Conservation (phyloP, 2,888 invertebrate genomes). For the Mythimna loreyi region DNA sequence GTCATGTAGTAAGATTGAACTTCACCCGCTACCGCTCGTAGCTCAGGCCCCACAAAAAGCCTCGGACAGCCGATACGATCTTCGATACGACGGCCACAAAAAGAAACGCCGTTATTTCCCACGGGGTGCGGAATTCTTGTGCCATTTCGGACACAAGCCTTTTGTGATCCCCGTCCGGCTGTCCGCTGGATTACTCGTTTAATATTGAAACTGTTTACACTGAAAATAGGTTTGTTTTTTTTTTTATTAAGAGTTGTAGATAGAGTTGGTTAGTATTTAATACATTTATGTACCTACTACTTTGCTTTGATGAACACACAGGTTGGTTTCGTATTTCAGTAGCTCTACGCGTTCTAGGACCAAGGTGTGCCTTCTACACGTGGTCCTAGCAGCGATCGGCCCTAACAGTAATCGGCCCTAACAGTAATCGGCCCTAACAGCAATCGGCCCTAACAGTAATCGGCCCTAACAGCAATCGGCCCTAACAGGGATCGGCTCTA, state of each 20-base stretch:
- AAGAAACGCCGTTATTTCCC: conserved; percentile 88
- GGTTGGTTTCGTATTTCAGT: too few relatives aligned
- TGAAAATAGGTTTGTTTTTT: conserved; percentile 32
- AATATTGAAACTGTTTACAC: conserved; percentile 68
- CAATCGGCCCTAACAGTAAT: too few relatives aligned
- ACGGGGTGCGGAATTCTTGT: conserved; percentile 82
- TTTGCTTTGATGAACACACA: background rate
- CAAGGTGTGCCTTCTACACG: too few relatives aligned
- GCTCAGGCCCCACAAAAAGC: conserved; percentile 53
- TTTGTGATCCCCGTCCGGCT: conserved; percentile 63
- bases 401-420: too few relatives aligned
- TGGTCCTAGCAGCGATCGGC: too few relatives aligned
- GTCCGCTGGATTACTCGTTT: conserved; percentile 68
- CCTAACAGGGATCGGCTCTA: too few relatives aligned
- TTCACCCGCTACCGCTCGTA: conserved; percentile 36
- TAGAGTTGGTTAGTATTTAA: background rate
- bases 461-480: too few relatives aligned
- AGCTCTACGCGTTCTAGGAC: too few relatives aligned
- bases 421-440: too few relatives aligned
- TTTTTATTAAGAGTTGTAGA: conserved; percentile 8
- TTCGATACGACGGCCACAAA: conserved; percentile 80
- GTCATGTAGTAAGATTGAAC: too few relatives aligned
- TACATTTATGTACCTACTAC: background rate
- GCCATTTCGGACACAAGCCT: conserved; percentile 70
- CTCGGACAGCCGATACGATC: conserved; percentile 80